phyloP scores from a whole-genome alignment of 2,113 vertebrate genomes.

The Caloenas nicobarica region DNA sequence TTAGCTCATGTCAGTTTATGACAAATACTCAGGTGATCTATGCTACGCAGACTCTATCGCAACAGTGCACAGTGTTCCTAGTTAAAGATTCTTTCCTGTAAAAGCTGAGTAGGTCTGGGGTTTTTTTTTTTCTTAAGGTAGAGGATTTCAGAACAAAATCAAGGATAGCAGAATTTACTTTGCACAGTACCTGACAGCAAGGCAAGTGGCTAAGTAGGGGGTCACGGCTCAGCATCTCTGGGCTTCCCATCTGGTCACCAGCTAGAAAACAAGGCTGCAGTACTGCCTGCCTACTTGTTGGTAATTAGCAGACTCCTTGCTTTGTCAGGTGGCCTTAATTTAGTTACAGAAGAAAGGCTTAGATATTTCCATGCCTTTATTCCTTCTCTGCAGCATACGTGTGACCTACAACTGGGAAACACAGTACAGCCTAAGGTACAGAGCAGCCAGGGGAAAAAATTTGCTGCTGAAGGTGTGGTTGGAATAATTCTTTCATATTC shows the following conservation, averaged over 20 bases:
- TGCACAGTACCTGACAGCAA: slow-evolving; percentile 69
- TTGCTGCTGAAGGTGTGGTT: neutral
- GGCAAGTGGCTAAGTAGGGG: slow-evolving; percentile 22
- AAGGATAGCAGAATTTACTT: slow-evolving; percentile 52
- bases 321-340: slow-evolving; percentile 76
- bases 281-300: slow-evolving; percentile 45
- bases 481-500: neutral
- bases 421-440: neutral
- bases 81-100: slow-evolving; percentile 66
- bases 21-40: slow-evolving; percentile 82
- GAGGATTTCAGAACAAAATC: slow-evolving; percentile 30
- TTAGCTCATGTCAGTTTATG: slow-evolving; percentile 77
- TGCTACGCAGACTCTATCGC: slow-evolving; percentile 59
- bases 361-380: slow-evolving; percentile 28
- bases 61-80: slow-evolving; percentile 66
- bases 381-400: slow-evolving; percentile 24
- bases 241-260: neutral
- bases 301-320: slow-evolving; percentile 61
- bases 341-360: slow-evolving; percentile 43
- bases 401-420: neutral
- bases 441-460: neutral
- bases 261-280: neutral
- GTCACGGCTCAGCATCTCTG: slow-evolving; percentile 2
- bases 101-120: slow-evolving; percentile 54
- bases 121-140: neutral